These are phyloP conservation scores for Aegypius monachus DNA, from an alignment of 2,113 vertebrate species.

Conservation along the genomic window DNA sequence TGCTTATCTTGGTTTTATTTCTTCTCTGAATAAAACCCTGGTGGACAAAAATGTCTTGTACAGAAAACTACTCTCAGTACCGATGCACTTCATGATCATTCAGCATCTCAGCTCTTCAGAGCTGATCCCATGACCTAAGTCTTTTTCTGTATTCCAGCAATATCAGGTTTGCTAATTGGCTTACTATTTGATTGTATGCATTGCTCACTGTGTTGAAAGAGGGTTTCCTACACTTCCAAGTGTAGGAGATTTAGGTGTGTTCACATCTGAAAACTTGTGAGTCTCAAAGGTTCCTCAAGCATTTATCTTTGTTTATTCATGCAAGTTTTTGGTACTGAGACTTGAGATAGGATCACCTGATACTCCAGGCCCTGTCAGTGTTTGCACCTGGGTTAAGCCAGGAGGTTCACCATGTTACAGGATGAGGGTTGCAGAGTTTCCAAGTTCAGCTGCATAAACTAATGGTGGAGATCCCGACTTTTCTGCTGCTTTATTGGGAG, in stretches of 20 bases:
- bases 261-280: not conserved
- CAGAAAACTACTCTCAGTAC: not conserved
- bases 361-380: not conserved
- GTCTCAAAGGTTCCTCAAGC: not conserved
- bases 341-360: not conserved
- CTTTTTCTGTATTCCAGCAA: not conserved
- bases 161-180: not conserved
- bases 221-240: not conserved
- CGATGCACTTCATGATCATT: not conserved
- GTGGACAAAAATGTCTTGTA: not conserved
- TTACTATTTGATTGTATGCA: not conserved
- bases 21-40: constrained; percentile 20
- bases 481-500: not conserved
- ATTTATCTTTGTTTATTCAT: not conserved
- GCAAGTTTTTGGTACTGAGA: not conserved
- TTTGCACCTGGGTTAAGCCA: not conserved
- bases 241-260: not conserved
- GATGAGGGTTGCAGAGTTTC: not conserved
- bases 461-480: not conserved
- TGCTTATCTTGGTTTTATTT: constrained; percentile 56
- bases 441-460: not conserved
- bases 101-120: not conserved
- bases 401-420: not conserved
- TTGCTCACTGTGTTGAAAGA: not conserved
- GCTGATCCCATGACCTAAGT: not conserved